These are phyloP conservation scores for Xestia rhomboidea DNA, from an alignment of 2,888 invertebrate species.

Conservation along the genomic window DNA sequence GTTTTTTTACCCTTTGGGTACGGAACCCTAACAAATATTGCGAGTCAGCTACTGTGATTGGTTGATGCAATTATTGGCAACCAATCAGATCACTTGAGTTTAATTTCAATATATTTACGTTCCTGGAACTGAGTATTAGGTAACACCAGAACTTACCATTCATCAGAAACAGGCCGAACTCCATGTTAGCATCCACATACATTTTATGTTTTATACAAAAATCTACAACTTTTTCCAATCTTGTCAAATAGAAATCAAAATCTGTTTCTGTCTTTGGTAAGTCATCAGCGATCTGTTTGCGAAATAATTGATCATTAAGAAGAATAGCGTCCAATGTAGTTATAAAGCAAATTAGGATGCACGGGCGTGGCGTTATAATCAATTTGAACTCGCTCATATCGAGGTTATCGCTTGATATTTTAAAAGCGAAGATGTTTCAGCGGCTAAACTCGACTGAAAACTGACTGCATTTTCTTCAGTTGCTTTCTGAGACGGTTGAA, in stretches of 20 bases:
- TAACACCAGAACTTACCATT: conserved; percentile 71
- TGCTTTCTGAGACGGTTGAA: conserved; percentile 1
- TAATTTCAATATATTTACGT: not conserved
- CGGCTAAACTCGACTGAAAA: conserved; percentile 65
- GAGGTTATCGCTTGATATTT: not conserved
- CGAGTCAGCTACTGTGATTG: not conserved
- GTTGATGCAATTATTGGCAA: not conserved
- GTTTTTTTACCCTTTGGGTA: too few relatives aligned
- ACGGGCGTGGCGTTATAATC: conserved; percentile 16
- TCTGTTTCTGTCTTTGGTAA: conserved; percentile 69
- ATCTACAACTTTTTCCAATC: conserved; percentile 69
- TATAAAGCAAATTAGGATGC: conserved; percentile 17
- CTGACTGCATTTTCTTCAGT: conserved; percentile 62
- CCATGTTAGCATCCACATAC: conserved; percentile 74
- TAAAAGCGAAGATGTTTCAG: conserved; percentile 53
- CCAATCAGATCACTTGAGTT: not conserved
- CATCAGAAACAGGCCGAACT: conserved; percentile 78
- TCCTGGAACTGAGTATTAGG: not conserved
- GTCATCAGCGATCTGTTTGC: conserved; percentile 42
- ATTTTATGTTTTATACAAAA: conserved; percentile 69
- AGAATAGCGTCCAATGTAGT: conserved; percentile 21
- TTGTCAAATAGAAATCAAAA: conserved; percentile 69
- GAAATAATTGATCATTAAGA: conserved; percentile 22
- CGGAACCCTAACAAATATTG: too few relatives aligned
- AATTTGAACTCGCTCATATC: conserved; percentile 31